Percentiles rank a stretch among this genome's conserved stretches.
phyloP scores from a whole-genome alignment of 2,113 vertebrate species.

The Leptodactylus fuscus region DNA sequence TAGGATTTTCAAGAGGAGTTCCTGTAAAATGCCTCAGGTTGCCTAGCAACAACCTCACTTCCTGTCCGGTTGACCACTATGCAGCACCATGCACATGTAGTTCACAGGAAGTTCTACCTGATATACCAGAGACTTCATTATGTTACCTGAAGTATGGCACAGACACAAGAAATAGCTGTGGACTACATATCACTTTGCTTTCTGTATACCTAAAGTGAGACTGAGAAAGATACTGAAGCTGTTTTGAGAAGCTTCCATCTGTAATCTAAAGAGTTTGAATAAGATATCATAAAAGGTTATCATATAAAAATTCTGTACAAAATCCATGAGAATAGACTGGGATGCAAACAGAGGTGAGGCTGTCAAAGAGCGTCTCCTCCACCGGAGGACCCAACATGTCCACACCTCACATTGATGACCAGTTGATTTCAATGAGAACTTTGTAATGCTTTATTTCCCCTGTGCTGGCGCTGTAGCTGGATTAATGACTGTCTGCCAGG shows the following conservation, averaged over 20 bases:
- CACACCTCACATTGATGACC: background rate
- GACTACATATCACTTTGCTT: background rate
- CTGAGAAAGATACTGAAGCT: background rate
- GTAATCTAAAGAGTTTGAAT: background rate
- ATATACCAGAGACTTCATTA: no score
- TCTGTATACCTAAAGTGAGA: background rate
- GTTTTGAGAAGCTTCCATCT: background rate
- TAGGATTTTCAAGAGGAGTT: no score
- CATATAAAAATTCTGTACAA: no score
- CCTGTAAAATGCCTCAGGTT: no score
- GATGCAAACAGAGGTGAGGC: no score
- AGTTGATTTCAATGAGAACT: no score
- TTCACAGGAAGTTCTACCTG: no score
- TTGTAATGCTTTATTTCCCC: background rate
- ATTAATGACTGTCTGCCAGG: background rate
- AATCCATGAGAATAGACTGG: no score
- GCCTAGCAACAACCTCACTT: background rate
- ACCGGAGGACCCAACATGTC: background rate
- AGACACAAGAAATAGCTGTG: background rate
- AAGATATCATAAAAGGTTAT: no score
- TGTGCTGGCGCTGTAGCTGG: background rate
- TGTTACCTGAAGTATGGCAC: background rate
- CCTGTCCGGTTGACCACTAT: background rate
- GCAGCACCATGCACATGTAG: no score
- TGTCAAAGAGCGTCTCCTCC: background rate